Base-by-base conservation (phyloP, 2,888 invertebrate species). In the Lepetodrilus schrolli region DNA sequence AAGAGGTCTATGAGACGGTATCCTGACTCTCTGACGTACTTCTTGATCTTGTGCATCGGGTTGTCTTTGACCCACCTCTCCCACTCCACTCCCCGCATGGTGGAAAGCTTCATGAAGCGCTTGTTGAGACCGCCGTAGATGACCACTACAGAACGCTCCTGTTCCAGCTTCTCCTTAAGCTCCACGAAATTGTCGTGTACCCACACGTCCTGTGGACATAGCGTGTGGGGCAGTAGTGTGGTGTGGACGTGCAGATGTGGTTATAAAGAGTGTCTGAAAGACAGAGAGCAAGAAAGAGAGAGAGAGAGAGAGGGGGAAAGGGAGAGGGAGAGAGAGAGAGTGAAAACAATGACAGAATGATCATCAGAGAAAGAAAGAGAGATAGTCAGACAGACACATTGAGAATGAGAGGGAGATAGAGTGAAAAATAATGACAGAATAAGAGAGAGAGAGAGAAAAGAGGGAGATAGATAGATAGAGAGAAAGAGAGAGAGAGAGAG, bases 1-100 rank as follows among this genome's bases (percentile, higher is more conserved):
- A 89, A 88, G 17, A 89, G 76, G 74, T 89, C 89, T 23, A 89
- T 78, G 8, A 89, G 81, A 21, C 89, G 79, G 69, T 87, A 84
- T 4, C 87, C 86, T 5, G 79, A 75, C 4, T 81, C 74, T 23
- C 80, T 80, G 4, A 82, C 78, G 66, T 83, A 86, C 21, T 77
- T 74, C 47, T 80, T 80, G n/a, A 89, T 75, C 69, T 85, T 87
- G 36, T 84, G 83, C 80, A 86, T 84, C 1, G 88, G 88, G 74
- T 88, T 83, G 20, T 81, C 70, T 7, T 82, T 72, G 74, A 87
- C 84, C 50, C 82, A 81, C 75, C 21, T 79, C 77, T 47, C 49
- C 49, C 8, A 69, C 48, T 23, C 69, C 1, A 10, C 23, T 2
- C n/a, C 49, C 30, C 23, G 73, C 49, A 69, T 51, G 30, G 34